Conservation (phyloP, 2,113 vertebrate species). For the Conger conger region DNA sequence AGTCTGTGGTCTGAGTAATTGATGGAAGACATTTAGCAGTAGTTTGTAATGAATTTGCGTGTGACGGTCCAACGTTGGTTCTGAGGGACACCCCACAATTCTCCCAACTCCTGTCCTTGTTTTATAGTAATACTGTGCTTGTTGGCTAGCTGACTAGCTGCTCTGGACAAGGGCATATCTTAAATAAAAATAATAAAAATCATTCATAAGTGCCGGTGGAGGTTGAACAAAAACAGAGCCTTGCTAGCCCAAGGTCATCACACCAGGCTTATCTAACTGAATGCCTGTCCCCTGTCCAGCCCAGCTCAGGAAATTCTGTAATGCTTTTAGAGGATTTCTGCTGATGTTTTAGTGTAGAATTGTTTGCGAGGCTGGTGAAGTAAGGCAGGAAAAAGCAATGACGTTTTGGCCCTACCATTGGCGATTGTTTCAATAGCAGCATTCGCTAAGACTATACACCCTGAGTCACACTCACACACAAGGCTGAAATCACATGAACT, state of each 20-base stretch:
- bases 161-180: not conserved
- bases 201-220: not conserved
- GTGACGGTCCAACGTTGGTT: no score
- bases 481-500: not conserved
- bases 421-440: slow-evolving; percentile 67
- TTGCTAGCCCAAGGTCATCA: not conserved
- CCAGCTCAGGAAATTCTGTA: slow-evolving; percentile 26
- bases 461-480: not conserved
- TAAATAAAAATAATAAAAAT: not conserved
- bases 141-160: not conserved
- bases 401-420: slow-evolving; percentile 62
- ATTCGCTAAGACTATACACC: slow-evolving; percentile 54
- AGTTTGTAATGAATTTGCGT: no score
- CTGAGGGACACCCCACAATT: no score
- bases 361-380: slow-evolving; percentile 37
- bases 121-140: no score
- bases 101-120: no score
- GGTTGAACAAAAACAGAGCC: not conserved
- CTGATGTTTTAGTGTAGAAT: not conserved
- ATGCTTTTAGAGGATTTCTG: not conserved
- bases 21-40: no score
- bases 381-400: slow-evolving; percentile 71
- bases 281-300: not conserved
- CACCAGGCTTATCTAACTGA: not conserved
- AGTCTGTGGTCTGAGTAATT: no score